Percentiles rank a stretch among this genome's conserved stretches.
phyloP scores from a whole-genome alignment of 2,113 vertebrate genomes.

The Rhabdornis inornatus region DNA sequence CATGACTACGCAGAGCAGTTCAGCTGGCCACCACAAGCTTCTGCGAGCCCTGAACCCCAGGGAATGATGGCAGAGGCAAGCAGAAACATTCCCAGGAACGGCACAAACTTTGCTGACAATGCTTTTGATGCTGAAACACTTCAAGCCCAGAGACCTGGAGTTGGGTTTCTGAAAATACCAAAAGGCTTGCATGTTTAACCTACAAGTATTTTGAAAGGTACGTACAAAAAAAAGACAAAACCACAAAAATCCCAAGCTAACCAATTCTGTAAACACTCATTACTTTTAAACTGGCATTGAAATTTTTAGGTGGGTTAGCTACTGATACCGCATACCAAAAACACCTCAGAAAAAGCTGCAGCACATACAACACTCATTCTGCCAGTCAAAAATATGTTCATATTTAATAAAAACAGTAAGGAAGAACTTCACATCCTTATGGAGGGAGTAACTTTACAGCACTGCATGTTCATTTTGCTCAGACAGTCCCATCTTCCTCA shows the following conservation, averaged over 20 bases:
- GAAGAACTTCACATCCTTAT: not conserved
- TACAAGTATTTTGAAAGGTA: not conserved
- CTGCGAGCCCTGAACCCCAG: rapidly evolving
- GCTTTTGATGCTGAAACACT: not conserved
- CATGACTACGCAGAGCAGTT: rapidly evolving
- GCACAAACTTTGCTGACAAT: not conserved
- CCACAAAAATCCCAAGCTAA: not conserved
- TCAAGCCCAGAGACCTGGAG: not conserved
- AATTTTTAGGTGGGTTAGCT: not conserved
- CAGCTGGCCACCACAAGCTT: rapidly evolving
- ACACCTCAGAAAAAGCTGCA: not conserved
- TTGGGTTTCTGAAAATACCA: not conserved
- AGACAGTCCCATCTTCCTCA: too few species aligned
- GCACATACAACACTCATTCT: not conserved
- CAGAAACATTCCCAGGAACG: not conserved
- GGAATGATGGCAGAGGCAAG: not conserved
- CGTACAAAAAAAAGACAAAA: rapidly evolving
- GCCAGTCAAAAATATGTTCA: not conserved
- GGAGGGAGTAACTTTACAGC: not conserved
- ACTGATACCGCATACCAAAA: not conserved
- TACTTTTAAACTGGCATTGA: not conserved
- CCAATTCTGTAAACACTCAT: not conserved
- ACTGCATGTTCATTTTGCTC: not conserved
- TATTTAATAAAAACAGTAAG: not conserved
- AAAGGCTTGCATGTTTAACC: not conserved